Conservation (phyloP, 2,888 invertebrate genomes). For the Tridacna gigas region DNA sequence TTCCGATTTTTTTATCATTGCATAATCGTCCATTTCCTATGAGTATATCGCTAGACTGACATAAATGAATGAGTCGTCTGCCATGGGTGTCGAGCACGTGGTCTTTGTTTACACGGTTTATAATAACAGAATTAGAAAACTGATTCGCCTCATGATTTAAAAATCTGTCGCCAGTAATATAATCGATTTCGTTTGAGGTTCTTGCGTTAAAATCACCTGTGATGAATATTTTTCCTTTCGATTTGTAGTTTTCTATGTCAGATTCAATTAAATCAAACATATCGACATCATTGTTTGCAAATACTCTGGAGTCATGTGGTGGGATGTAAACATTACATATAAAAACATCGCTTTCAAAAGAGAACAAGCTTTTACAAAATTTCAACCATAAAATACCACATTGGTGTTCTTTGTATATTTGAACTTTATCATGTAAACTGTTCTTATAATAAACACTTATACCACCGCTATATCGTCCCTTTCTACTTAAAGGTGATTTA, state of each 20-base stretch:
- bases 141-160: neutral
- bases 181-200: neutral
- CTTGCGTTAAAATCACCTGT: neutral
- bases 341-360: slow-evolving; percentile 1
- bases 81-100: neutral
- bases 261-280: neutral
- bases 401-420: neutral
- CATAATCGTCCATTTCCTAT: slow-evolving; percentile 9
- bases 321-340: slow-evolving; percentile 14
- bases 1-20: neutral
- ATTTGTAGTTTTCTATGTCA: neutral
- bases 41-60: neutral
- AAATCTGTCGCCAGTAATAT: neutral
- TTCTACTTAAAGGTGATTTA: neutral
- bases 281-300: neutral
- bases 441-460: slow-evolving; percentile 15
- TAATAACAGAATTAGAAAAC: neutral
- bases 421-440: neutral
- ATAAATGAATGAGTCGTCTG: neutral
- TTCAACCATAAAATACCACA: slow-evolving; percentile 21
- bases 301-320: neutral
- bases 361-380: neutral
- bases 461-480: slow-evolving; percentile 19
- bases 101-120: neutral
- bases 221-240: neutral